A percentile compares a stretch with the other conserved stretches of the same genome.
Evolutionary conservation across 2,888 invertebrate genomes (phyloP).

Genomic region (Globia sparganii): DNA sequence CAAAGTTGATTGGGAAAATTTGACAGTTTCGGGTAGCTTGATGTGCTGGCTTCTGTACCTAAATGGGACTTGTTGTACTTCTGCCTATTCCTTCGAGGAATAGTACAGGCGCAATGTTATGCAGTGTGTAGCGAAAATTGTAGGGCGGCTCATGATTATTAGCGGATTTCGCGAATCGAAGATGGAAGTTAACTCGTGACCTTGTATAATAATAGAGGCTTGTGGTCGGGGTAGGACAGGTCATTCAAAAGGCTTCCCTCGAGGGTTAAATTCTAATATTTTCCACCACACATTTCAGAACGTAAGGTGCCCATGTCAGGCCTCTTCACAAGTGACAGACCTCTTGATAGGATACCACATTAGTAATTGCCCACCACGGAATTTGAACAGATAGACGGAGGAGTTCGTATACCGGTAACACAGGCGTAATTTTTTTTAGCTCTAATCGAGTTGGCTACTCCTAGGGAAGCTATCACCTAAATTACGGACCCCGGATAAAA

Average conservation of each 20-base stretch:
- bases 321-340: background rate
- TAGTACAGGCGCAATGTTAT: too few species aligned
- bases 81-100: background rate
- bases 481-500: too few species aligned
- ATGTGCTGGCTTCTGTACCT: too few species aligned
- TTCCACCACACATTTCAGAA: background rate
- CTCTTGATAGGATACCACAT: background rate
- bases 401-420: background rate
- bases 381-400: background rate
- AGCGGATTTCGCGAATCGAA: background rate
- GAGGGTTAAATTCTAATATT: background rate
- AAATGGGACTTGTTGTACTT: background rate
- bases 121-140: background rate
- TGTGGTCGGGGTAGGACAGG: background rate
- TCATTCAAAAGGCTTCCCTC: background rate
- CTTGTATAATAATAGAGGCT: background rate
- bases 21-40: too few species aligned
- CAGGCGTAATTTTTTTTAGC: background rate
- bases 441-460: too few species aligned
- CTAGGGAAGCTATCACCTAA: too few species aligned
- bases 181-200: background rate
- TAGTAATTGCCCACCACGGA: background rate
- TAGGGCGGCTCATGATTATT: too few species aligned
- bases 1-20: too few species aligned
- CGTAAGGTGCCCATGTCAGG: background rate